Percentiles rank a stretch among this genome's conserved stretches.
Conservation (phyloP, 2,797 vertebrate genomes). For the Ctenosaura bakeri region DNA sequence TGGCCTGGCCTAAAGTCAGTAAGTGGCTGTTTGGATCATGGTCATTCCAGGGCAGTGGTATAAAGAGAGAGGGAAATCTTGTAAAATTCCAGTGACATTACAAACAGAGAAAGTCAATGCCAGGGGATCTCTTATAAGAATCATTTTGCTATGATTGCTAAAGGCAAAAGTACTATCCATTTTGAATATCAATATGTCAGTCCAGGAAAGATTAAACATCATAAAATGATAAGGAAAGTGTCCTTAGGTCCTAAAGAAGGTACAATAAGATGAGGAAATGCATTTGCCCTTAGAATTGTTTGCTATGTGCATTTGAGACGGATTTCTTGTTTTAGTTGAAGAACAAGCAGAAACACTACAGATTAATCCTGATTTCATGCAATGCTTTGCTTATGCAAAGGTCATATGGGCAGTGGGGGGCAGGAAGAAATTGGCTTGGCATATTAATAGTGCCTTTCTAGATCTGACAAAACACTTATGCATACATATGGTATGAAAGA, state of each 20-base stretch:
- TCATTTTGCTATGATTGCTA: conserved; percentile 5
- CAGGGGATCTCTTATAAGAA: conserved; percentile 2
- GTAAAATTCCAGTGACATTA: conserved; percentile 5
- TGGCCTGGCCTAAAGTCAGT: background rate
- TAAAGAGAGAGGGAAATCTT: background rate
- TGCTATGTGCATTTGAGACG: too few species aligned
- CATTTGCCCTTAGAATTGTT: background rate
- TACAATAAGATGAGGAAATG: background rate
- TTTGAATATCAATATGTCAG: conserved; percentile 20
- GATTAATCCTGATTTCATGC: background rate
- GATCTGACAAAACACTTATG: background rate
- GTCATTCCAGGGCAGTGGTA: background rate
- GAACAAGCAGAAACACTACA: background rate
- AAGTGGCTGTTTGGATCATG: background rate
- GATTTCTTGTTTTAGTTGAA: background rate
- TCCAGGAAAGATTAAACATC: conserved; percentile 10
- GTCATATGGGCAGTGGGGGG: background rate
- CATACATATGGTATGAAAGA: conserved; percentile 11
- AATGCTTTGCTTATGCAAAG: background rate
- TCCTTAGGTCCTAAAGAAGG: conserved; percentile 5
- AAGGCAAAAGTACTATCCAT: conserved; percentile 18
- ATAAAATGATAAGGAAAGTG: conserved; percentile 10
- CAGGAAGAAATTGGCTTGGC: background rate
- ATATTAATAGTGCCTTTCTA: background rate
- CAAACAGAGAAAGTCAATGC: conserved; percentile 10